Evolutionary conservation across 2,888 invertebrate species (phyloP).

Genomic region (Calephelis perditalis): DNA sequence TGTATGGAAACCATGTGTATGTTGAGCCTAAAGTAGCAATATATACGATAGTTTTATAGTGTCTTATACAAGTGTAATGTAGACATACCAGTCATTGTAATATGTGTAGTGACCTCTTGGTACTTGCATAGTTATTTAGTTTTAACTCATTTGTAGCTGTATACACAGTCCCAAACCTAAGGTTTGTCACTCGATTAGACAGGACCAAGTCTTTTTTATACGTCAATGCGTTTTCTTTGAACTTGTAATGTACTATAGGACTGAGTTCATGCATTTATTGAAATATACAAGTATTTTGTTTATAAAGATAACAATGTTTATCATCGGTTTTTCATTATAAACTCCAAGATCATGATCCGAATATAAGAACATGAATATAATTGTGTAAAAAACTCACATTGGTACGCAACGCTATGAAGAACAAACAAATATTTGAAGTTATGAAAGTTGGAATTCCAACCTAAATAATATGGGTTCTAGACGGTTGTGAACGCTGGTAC

Average conservation of each 20-base stretch:
- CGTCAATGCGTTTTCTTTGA: neutral
- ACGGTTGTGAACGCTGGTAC: too few species aligned
- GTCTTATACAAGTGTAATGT: neutral
- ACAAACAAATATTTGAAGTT: too few species aligned
- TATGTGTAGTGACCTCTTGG: constrained; percentile 5
- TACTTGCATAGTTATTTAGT: constrained; percentile 15
- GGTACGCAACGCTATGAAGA: too few species aligned
- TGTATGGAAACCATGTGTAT: constrained; percentile 42
- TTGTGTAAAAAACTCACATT: too few species aligned
- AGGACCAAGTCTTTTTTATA: constrained; percentile 8
- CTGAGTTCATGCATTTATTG: constrained; percentile 13
- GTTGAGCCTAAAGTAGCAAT: neutral
- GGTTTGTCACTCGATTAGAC: constrained; percentile 4
- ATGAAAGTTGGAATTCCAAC: too few species aligned
- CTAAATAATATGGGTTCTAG: too few species aligned
- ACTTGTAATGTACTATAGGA: neutral
- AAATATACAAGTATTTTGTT: constrained; percentile 25
- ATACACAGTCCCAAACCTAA: constrained; percentile 8
- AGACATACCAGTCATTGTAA: neutral
- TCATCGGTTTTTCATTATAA: constrained; percentile 22
- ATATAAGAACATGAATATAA: too few species aligned
- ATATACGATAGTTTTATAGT: constrained; percentile 2
- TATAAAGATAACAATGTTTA: constrained; percentile 27
- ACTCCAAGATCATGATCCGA: neutral
- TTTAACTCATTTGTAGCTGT: constrained; percentile 12